A percentile compares a stretch with the other conserved stretches of the same genome.
These are phyloP conservation scores for Catharus ustulatus DNA, from an alignment of 2,797 vertebrate species.

Conservation along the genomic window DNA sequence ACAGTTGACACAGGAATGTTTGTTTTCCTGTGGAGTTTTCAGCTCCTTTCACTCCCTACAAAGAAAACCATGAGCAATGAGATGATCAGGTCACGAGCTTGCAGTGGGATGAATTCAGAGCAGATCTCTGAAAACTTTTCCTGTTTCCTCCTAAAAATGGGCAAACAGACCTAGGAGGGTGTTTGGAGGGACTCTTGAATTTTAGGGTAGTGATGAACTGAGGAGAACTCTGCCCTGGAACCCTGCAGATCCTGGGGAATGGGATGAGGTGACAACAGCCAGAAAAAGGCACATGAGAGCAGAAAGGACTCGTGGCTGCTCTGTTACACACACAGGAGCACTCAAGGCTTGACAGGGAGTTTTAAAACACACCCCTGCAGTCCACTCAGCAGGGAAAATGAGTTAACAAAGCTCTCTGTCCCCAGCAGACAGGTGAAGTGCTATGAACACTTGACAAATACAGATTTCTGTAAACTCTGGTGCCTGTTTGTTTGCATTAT, in stretches of 20 bases:
- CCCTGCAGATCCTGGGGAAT: not conserved
- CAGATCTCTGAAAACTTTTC: not conserved
- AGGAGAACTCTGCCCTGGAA: not conserved
- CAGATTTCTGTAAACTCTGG: not conserved
- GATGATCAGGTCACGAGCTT: not conserved
- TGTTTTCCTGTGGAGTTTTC: not conserved
- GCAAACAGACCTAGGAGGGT: accelerated
- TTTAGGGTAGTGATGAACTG: not conserved
- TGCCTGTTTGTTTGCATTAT: constrained; percentile 7
- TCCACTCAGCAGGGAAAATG: not conserved
- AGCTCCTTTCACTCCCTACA: not conserved
- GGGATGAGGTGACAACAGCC: not conserved
- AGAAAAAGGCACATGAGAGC: not conserved
- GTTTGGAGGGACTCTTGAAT: not conserved
- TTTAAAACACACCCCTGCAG: not conserved
- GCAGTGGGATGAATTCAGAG: not conserved
- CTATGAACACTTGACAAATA: not conserved
- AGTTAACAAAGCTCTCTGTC: not conserved
- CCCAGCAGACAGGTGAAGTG: not conserved
- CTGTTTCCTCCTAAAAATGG: not conserved
- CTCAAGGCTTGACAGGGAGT: not conserved
- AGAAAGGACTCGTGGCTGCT: not conserved
- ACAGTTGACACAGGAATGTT: not conserved
- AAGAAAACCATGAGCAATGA: not conserved
- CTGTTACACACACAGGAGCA: accelerated